Evolutionary conservation across 2,797 vertebrate species (phyloP), one percentile per base, ranked within the genome.

Genomic region (Phataginus tricuspis): DNA sequence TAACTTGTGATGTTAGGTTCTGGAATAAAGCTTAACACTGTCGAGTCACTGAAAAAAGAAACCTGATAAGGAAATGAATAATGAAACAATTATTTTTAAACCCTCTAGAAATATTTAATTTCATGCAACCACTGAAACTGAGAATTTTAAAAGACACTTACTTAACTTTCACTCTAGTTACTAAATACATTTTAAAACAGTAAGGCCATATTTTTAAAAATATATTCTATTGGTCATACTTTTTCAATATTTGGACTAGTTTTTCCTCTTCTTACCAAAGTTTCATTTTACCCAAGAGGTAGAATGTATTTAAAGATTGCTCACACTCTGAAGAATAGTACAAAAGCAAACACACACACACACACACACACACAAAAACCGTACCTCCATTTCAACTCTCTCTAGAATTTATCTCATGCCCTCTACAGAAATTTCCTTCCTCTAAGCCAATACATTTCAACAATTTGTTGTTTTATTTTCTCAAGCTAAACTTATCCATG

Each of bases 1-100:
- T 97, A 96, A 94, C 78, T 92, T 90, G 42, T 92, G 79, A 89
- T 96, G 85, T 92, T 57, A 79, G 66, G 69, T 90, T 96, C 94
- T 97, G 97, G 95, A 96, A 97, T 94, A 96, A 92, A 94, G 74
- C 91, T 98, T 96, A 96, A 91, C 59, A 87, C 68, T 93, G 31
- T 86, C 63, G 80, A 94, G 85, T 77, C 87, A 94, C 3, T 97
- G 87, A 95, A 90, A 93, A 96, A 79, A 92, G 93, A 95, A 97
- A 97, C 49, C 83, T 84, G 93, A 92, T 96, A 97, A 96, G 94
- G 66, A 97, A 96, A 93, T 95, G 90, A 96, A 95, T 86, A 97
- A 96, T 92, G 74, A 97, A 97, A 90, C 83, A 92, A 90, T 93
- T 96, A 88, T 94, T 95, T 95, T 88, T 71, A 95, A 97, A 75